Evolutionary conservation across 1,140 invertebrate genomes (phyloP), one percentile per base, ranked within the genome.

Genomic region (Ganaspis sp.): DNA sequence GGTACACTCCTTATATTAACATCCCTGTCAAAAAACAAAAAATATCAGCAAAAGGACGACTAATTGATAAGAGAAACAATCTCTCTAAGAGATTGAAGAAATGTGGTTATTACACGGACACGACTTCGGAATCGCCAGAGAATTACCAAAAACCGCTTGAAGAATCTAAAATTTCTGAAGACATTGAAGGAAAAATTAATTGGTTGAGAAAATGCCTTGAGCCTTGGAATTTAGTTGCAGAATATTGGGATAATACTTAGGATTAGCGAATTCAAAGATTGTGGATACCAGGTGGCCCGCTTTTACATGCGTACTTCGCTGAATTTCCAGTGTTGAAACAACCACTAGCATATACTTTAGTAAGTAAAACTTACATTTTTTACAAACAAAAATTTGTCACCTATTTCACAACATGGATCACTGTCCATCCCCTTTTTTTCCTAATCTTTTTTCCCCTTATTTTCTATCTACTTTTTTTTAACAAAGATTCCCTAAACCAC

Each of bases 1-100:
- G 49, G 49, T 53, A 53, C n/a, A 53, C 49, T 53, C 49, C 49
- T 53, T 53, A 53, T 6, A 17, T 53, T 53, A 53, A 53, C 8
- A 8, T 53, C 8, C 49, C 4, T 17, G 17, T 15, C 12, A 53
- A 53, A 17, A 21, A 19, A 1, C 15, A 53, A 19, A 53, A 53
- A 53, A 53, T 53, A 4, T 15, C 4, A 17, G 49, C 49, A 4
- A 19, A 53, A 53, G n/a, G 17, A 8, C 15, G n/a, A 49, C 45
- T 49, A 5, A 49, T 49, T n/a, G 45, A 49, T n/a, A 49, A 49
- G 15, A 5, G n/a, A 3, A 53, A 53, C 17, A 19, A 53, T 53
- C 6, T 53, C 1, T 17, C 8, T 1, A 21, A 53, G 19, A 53
- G 5, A 19, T 53, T 19, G 0, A 53, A 19, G 6, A 53, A 53